phyloP scores from a whole-genome alignment of 2,888 invertebrate genomes.

The Stenurella melanura region DNA sequence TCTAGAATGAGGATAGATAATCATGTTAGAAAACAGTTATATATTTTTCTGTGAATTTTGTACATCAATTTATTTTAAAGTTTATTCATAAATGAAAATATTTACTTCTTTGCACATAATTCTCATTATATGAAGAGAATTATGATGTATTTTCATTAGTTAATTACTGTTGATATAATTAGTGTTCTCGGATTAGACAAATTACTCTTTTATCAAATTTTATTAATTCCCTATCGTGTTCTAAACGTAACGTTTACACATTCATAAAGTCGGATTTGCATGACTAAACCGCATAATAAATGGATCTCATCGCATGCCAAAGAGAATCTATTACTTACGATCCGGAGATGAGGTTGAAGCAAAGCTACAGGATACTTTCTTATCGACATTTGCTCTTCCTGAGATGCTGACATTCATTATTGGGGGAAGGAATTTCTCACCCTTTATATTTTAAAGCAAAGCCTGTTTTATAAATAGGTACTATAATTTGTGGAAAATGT shows the following conservation, averaged over 20 bases:
- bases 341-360: constrained; percentile 16
- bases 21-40: no score
- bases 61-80: no score
- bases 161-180: background rate
- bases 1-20: no score
- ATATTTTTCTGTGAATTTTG: no score
- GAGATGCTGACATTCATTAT: constrained; percentile 19
- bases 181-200: constrained; percentile 11
- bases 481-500: background rate
- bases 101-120: no score
- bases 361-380: constrained; percentile 14
- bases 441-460: background rate
- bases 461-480: background rate
- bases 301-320: constrained; percentile 9
- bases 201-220: constrained; percentile 1
- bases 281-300: constrained; percentile 26
- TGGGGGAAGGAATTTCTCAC: background rate
- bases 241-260: background rate
- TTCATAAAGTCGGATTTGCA: constrained; percentile 34
- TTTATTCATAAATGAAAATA: no score
- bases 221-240: constrained; percentile 19
- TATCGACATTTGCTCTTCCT: constrained; percentile 15
- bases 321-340: constrained; percentile 33
- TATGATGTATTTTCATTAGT: background rate
- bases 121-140: no score